These are phyloP conservation scores for Anhinga anhinga DNA, from an alignment of 2,113 vertebrate genomes.

Conservation along the genomic window DNA sequence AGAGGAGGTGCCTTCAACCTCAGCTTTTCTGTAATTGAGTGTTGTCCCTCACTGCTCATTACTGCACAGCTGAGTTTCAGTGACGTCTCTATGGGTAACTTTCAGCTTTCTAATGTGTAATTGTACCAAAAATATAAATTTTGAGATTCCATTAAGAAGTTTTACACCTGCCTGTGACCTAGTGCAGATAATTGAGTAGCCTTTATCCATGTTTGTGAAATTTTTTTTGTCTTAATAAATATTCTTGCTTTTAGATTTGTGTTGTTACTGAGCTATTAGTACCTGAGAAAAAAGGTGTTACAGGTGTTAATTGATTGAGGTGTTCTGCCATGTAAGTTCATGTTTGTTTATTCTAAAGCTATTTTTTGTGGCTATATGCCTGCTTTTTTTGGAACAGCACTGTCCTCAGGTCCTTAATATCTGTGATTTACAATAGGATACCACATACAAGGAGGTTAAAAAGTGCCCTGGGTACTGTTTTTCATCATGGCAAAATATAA, in stretches of 20 bases:
- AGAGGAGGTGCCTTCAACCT: neutral
- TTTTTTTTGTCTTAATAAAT: neutral
- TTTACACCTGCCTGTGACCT: neutral
- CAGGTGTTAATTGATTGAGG: neutral
- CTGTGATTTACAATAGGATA: neutral
- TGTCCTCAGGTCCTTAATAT: neutral
- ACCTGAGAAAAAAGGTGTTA: neutral
- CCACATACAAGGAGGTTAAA: neutral
- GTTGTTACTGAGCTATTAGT: neutral
- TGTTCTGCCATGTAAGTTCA: neutral
- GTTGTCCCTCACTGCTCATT: neutral
- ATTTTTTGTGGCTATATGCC: neutral
- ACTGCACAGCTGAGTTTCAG: neutral
- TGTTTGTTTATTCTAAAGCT: neutral
- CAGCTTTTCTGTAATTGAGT: neutral
- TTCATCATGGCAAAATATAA: neutral
- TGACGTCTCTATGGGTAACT: neutral
- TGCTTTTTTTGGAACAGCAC: neutral
- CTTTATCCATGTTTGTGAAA: neutral
- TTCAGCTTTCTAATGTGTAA: neutral
- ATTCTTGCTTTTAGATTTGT: neutral
- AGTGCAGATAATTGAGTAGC: neutral
- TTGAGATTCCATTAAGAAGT: neutral
- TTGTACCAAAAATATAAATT: neutral
- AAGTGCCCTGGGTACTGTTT: neutral